phyloP scores from a whole-genome alignment of 2,888 invertebrate genomes.

The Clepsis dumicolana region DNA sequence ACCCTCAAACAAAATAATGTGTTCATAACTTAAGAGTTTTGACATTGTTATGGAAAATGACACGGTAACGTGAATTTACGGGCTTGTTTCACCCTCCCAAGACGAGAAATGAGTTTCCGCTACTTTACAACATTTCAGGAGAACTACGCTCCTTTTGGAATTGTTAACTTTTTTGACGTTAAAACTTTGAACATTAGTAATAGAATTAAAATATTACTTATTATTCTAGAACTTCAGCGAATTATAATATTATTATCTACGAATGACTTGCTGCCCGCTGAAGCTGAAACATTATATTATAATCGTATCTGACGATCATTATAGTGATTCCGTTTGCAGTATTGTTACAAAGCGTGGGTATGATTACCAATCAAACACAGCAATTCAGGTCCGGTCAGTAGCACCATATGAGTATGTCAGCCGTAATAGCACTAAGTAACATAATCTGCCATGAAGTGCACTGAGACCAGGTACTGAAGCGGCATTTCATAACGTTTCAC shows the following conservation, averaged over 20 bases:
- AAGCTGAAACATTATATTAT: too few species aligned
- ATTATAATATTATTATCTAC: not conserved
- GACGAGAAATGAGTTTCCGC: conserved; percentile 66
- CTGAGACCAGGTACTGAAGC: not conserved
- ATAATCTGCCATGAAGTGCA: not conserved
- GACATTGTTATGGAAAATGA: conserved; percentile 71
- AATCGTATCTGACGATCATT: not conserved
- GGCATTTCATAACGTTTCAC: not conserved
- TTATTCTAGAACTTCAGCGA: not conserved
- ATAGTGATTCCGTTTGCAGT: not conserved
- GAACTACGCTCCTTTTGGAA: conserved; percentile 45
- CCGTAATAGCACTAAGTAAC: conserved; percentile 1
- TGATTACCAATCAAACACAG: not conserved
- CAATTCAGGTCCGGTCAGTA: not conserved
- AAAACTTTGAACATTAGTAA: conserved; percentile 28
- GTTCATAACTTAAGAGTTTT: conserved; percentile 64
- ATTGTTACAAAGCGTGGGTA: not conserved
- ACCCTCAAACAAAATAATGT: conserved; percentile 59
- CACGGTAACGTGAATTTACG: conserved; percentile 71
- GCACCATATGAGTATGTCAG: not conserved
- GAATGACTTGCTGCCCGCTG: not conserved
- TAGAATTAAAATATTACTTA: conserved; percentile 1
- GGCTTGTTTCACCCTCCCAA: conserved; percentile 59
- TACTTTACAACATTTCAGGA: conserved; percentile 67
- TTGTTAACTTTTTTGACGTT: conserved; percentile 23